Evolutionary conservation across 2,888 invertebrate genomes (phyloP).

Genomic region (Neoaliturus tenellus): DNA sequence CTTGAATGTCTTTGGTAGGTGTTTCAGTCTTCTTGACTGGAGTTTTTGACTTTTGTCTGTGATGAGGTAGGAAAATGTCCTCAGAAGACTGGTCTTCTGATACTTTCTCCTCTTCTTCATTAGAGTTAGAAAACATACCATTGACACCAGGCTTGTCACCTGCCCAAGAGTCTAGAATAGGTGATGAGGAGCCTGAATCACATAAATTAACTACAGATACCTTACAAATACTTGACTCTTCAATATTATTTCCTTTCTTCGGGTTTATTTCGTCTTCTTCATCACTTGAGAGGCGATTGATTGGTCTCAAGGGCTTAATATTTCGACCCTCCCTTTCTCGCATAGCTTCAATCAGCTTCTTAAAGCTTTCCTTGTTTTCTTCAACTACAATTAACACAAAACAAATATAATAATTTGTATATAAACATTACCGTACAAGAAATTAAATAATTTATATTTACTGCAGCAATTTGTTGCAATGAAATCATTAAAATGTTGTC

Average conservation of each 20-base stretch:
- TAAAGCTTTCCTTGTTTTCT: slow-evolving; percentile 70
- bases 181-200: slow-evolving; percentile 24
- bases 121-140: not conserved
- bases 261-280: slow-evolving; percentile 45
- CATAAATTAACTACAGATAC: not conserved
- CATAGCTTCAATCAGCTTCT: slow-evolving; percentile 70
- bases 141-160: not conserved
- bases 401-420: too few species aligned
- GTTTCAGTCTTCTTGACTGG: not conserved
- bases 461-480: too few species aligned
- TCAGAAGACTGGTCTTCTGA: not conserved
- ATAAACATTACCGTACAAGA: too few species aligned
- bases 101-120: not conserved
- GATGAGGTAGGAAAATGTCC: not conserved
- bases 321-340: slow-evolving; percentile 67
- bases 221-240: not conserved
- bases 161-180: not conserved
- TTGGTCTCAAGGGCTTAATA: slow-evolving; percentile 59
- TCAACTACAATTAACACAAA: slow-evolving; percentile 68
- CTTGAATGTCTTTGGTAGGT: too few species aligned
- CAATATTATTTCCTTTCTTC: slow-evolving; percentile 2
- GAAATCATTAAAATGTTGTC: too few species aligned
- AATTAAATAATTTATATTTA: too few species aligned
- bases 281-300: slow-evolving; percentile 62
- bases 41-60: not conserved